phyloP scores from a whole-genome alignment of 2,797 vertebrate species.

The Myotis daubentonii region DNA sequence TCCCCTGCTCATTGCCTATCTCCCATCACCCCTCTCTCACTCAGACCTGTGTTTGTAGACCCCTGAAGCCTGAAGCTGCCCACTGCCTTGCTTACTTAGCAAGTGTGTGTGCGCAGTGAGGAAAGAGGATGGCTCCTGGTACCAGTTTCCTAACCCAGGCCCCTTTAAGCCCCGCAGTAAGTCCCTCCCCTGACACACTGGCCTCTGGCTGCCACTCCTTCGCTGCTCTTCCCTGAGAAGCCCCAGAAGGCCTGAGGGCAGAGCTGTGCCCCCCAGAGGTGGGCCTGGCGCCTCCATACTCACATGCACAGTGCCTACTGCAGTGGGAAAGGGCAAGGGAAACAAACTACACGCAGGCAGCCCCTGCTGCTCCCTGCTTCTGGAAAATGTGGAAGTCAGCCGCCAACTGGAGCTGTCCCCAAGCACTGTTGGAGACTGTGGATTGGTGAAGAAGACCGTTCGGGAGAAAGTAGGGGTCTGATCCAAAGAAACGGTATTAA shows the following conservation, averaged over 20 bases:
- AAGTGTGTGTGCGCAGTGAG: background rate
- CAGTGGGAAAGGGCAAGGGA: background rate
- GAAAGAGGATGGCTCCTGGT: background rate
- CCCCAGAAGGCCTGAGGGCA: background rate
- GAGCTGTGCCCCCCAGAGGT: background rate
- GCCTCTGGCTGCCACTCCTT: background rate
- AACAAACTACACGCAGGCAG: background rate
- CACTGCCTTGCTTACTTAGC: background rate
- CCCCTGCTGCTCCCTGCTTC: background rate
- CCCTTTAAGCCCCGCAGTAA: background rate
- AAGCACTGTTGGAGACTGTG: slow-evolving; percentile 39
- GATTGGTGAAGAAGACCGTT: slow-evolving; percentile 18
- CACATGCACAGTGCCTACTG: background rate
- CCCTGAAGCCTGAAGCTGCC: background rate
- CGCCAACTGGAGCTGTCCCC: background rate
- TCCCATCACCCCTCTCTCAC: background rate
- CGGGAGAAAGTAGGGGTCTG: slow-evolving; percentile 31
- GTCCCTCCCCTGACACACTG: background rate
- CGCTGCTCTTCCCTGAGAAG: background rate
- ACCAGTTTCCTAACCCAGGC: background rate
- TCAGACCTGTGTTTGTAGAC: background rate
- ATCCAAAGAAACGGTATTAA: slow-evolving; percentile 28
- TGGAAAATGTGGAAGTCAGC: background rate
- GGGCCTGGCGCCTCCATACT: background rate
- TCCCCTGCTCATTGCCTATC: background rate